Percentiles rank a stretch among this genome's conserved stretches.
Evolutionary conservation across 2,797 vertebrate species (phyloP).

Genomic region (Zenarchopterus dispar): DNA sequence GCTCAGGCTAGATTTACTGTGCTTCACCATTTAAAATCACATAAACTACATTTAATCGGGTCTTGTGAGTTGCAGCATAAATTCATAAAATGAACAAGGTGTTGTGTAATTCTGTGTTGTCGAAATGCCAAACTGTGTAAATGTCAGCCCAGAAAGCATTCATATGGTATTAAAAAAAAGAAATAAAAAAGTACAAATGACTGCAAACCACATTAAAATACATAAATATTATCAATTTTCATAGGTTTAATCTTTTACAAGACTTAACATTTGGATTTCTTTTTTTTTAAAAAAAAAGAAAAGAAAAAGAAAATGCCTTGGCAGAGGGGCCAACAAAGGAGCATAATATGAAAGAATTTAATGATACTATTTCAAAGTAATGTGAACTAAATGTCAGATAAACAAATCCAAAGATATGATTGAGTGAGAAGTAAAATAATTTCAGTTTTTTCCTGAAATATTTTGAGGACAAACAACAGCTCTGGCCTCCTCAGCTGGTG

Average conservation of each 20-base stretch:
- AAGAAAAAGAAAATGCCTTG: too few species aligned
- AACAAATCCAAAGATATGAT: background rate
- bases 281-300: too few species aligned
- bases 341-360: too few species aligned
- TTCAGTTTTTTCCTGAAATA: background rate
- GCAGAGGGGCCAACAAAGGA: too few species aligned
- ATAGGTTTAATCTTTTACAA: constrained; percentile 27
- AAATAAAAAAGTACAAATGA: constrained; percentile 56
- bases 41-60: too few species aligned
- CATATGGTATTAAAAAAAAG: constrained; percentile 24
- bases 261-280: background rate
- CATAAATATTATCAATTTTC: constrained; percentile 53
- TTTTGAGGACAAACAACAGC: constrained; percentile 14
- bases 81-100: constrained; percentile 30
- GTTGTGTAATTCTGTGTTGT: constrained; percentile 43
- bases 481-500: constrained; percentile 16
- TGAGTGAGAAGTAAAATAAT: background rate
- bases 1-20: too few species aligned
- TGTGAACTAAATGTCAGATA: background rate
- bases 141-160: constrained; percentile 48
- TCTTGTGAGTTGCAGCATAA: constrained; percentile 6
- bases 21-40: too few species aligned
- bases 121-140: constrained; percentile 58
- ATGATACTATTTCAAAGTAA: background rate
- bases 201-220: constrained; percentile 41